A percentile compares a stretch with the other conserved stretches of the same genome.
Evolutionary conservation across 2,113 vertebrate species (phyloP).

Genomic region (Trichomycterus rosablanca): DNA sequence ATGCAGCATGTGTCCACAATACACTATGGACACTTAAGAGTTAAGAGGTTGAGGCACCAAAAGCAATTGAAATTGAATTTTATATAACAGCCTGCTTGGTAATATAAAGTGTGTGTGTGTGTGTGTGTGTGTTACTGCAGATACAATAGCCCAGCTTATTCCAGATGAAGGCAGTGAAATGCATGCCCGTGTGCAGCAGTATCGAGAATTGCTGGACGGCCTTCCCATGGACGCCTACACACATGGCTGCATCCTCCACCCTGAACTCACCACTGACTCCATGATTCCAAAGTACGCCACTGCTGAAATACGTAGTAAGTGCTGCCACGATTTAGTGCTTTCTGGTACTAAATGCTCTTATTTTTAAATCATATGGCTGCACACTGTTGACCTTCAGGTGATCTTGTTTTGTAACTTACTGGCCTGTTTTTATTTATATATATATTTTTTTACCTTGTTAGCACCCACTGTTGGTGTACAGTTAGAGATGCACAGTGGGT

Average conservation of each 20-base stretch:
- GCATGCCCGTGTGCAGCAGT: constrained; percentile 85
- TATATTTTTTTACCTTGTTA: too few relatives aligned
- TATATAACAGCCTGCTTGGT: too few relatives aligned
- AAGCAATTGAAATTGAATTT: too few relatives aligned
- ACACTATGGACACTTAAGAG: too few relatives aligned
- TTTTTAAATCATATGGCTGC: not conserved
- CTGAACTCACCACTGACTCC: constrained; percentile 96
- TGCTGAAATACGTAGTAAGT: constrained; percentile 99
- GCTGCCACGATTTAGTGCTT: constrained; percentile 46
- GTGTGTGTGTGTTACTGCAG: constrained; percentile 57
- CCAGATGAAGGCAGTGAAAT: constrained; percentile 79
- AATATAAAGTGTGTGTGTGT: too few relatives aligned
- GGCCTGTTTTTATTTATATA: too few relatives aligned
- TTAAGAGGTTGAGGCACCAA: too few relatives aligned
- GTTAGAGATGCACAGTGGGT: too few relatives aligned
- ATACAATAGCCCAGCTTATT: constrained; percentile 82
- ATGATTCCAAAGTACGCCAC: constrained; percentile 99
- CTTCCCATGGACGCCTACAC: constrained; percentile 99
- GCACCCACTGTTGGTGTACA: too few relatives aligned
- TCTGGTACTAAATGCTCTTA: too few relatives aligned
- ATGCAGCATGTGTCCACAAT: too few relatives aligned
- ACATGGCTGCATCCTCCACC: constrained; percentile 97
- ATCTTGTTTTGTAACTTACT: too few relatives aligned
- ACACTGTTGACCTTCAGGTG: not conserved
- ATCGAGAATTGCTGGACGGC: constrained; percentile 87